A percentile compares a stretch with the other conserved stretches of the same genome.
phyloP scores from a whole-genome alignment of 2,888 invertebrate species.

The Nomada lathburiana region DNA sequence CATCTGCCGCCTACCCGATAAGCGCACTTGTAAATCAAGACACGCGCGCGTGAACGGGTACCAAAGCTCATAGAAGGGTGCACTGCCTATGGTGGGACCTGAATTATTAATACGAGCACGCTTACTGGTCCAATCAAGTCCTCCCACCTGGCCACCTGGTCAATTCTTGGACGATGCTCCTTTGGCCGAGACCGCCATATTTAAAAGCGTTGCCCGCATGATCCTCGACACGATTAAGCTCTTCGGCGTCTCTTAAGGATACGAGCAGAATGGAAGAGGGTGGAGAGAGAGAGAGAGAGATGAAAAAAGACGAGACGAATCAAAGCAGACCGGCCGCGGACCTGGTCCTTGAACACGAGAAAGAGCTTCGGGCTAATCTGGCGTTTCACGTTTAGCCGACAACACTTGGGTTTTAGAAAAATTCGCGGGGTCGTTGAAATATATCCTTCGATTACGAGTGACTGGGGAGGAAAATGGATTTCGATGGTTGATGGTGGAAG shows the following conservation, averaged over 20 bases:
- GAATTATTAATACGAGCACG: constrained; percentile 80
- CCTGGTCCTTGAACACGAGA: constrained; percentile 59
- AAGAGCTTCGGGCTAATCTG: constrained; percentile 61
- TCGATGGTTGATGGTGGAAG: not conserved
- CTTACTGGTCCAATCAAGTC: constrained; percentile 80
- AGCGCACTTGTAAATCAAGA: constrained; percentile 81
- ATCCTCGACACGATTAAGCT: constrained; percentile 77
- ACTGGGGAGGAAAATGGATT: not conserved
- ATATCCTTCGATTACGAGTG: not conserved
- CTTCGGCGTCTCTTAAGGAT: constrained; percentile 68
- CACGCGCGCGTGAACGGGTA: constrained; percentile 65
- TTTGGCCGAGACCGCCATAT: constrained; percentile 65
- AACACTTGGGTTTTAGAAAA: not conserved
- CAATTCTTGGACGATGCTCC: constrained; percentile 70
- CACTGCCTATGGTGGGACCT: constrained; percentile 69
- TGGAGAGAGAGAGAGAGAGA: not conserved
- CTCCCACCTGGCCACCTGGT: constrained; percentile 78
- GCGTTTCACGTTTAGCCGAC: constrained; percentile 42
- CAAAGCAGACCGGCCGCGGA: constrained; percentile 60
- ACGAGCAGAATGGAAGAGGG: constrained; percentile 24
- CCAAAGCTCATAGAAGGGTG: constrained; percentile 64
- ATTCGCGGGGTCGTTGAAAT: not conserved
- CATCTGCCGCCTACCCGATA: constrained; percentile 80
- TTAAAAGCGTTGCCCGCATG: constrained; percentile 75
- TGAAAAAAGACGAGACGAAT: constrained; percentile 45